Base-by-base conservation (phyloP, 2,888 invertebrate genomes). In the Teleiodes luculella region DNA sequence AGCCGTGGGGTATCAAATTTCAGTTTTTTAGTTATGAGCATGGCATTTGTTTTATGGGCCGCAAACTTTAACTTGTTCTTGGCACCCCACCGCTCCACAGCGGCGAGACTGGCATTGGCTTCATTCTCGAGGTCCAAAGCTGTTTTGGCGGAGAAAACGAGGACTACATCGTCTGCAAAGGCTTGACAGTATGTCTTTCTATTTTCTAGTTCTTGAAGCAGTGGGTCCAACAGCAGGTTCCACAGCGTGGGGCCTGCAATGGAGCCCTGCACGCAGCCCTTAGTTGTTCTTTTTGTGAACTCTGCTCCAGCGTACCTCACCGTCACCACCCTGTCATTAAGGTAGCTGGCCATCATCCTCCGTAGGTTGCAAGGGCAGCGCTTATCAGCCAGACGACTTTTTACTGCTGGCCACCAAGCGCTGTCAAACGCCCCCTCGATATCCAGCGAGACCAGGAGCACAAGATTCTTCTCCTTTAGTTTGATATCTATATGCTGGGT, bases 61-160 rank as follows among this genome's bases (percentile, higher is more conserved):
- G 33, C 47, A 18, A 47, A 46, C 1, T 30, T 10, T 2, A 30
- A 14, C 14, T 46, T 46, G 14, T 46, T 30, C 1, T 16, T 45
- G 13, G 7, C 4, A 51, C 30, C 43, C 53, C 52, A n/a, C 43
- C n/a, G n/a, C n/a, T n/a, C n/a, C n/a, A n/a, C n/a, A n/a, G n/a
- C n/a, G n/a, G n/a, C n/a, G n/a, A n/a, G n/a, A n/a, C n/a, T n/a
- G n/a, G n/a, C 54, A 2, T 11, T 16, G 11, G 1, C 11, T 16
- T 28, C 13, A 48, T 16, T 0, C 51, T 39, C 13, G 37, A 7
- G 16, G 2, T 49, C 55, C 1, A 48, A 45, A 7, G 52, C 11
- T n/a, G n/a, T n/a, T n/a, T n/a, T n/a, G 0, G 53, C 60, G 14
- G 46, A 52, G 10, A 47, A 47, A n/a, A n/a, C 35, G 1, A 35